These are phyloP conservation scores for Spilarctia lutea DNA, from an alignment of 2,888 invertebrate species.

Conservation along the genomic window DNA sequence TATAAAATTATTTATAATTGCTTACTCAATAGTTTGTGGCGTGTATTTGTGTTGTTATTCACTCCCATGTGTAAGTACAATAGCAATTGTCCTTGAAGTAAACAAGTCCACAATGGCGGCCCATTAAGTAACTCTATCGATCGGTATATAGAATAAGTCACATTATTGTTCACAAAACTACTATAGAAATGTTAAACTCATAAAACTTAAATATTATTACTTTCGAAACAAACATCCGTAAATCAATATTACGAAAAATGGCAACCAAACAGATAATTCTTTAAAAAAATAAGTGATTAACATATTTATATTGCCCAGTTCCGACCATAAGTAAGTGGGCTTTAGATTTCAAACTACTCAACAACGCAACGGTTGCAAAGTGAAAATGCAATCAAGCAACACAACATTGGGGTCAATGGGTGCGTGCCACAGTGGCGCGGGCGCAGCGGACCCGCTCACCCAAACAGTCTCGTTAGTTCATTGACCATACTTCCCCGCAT, in stretches of 20 bases:
- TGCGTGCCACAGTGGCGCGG: slow-evolving; percentile 49
- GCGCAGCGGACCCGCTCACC: slow-evolving; percentile 33
- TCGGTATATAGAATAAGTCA: slow-evolving; percentile 24
- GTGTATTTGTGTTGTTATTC: slow-evolving; percentile 36
- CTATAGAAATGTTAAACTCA: not conserved
- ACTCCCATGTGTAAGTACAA: slow-evolving; percentile 41
- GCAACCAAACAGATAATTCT: slow-evolving; percentile 23
- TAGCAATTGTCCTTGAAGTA: slow-evolving; percentile 55
- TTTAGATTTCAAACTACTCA: slow-evolving; percentile 41
- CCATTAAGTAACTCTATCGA: slow-evolving; percentile 52
- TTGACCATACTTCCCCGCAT: slow-evolving; percentile 57
- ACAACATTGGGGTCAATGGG: slow-evolving; percentile 72
- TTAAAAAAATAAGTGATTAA: slow-evolving; percentile 24
- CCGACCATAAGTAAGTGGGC: slow-evolving; percentile 28
- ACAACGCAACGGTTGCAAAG: slow-evolving; percentile 62
- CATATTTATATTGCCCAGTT: slow-evolving; percentile 42
- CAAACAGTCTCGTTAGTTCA: slow-evolving; percentile 54
- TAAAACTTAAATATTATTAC: not conserved
- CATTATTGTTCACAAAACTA: slow-evolving; percentile 4
- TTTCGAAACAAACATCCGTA: slow-evolving; percentile 16
- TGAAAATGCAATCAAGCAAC: slow-evolving; percentile 70
- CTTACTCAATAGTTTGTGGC: slow-evolving; percentile 19
- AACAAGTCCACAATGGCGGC: slow-evolving; percentile 48
- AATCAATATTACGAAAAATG: slow-evolving; percentile 27
- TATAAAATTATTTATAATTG: slow-evolving; percentile 16